These are phyloP conservation scores for Caerostris darwini DNA, from an alignment of 1,140 invertebrate genomes.

Conservation along the genomic window DNA sequence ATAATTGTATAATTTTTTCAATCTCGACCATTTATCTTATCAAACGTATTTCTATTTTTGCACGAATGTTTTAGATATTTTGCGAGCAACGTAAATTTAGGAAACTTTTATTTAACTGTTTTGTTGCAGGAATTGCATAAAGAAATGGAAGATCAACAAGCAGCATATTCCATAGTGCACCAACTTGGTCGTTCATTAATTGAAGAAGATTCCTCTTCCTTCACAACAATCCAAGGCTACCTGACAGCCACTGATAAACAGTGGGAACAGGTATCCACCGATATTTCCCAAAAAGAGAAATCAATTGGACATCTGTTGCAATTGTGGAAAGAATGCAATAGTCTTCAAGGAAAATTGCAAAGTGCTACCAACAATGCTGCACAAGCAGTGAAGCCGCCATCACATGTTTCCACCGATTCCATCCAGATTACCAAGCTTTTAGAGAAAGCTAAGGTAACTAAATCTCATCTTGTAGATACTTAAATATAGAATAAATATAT, in stretches of 20 bases:
- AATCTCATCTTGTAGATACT: neutral
- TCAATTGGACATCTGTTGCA: slow-evolving; percentile 87
- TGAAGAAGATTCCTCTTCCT: slow-evolving; percentile 90
- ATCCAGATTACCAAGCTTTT: slow-evolving; percentile 80
- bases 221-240: slow-evolving; percentile 89
- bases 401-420: slow-evolving; percentile 48
- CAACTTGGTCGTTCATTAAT: slow-evolving; percentile 89
- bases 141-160: slow-evolving; percentile 65
- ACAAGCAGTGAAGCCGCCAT: slow-evolving; percentile 30
- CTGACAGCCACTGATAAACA: slow-evolving; percentile 88
- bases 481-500: neutral
- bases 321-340: slow-evolving; percentile 87
- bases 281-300: slow-evolving; percentile 87
- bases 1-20: no score
- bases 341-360: slow-evolving; percentile 80
- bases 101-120: neutral
- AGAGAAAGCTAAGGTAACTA: slow-evolving; percentile 80
- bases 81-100: no score
- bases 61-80: no score
- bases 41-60: no score
- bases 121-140: slow-evolving; percentile 40
- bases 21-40: no score
- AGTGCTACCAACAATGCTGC: slow-evolving; percentile 78
- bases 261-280: slow-evolving; percentile 89
- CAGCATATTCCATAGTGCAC: slow-evolving; percentile 81